phyloP scores from a whole-genome alignment of 2,888 invertebrate species.

The Endotricha flammealis region DNA sequence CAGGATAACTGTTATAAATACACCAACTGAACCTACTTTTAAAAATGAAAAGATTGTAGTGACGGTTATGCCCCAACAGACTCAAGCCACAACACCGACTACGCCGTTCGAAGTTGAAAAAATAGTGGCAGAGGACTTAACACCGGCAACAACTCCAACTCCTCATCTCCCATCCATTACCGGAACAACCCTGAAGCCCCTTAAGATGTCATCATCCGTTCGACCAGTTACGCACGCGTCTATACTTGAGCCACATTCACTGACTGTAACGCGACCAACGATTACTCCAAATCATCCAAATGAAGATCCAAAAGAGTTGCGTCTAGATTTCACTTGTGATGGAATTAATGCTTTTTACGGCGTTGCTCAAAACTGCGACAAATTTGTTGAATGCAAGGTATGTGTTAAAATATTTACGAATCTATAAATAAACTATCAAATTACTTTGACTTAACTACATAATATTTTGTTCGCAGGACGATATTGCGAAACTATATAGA shows the following conservation, averaged over 20 bases:
- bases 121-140: no score
- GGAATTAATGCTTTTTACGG: slow-evolving; percentile 41
- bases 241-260: not conserved
- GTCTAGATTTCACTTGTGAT: slow-evolving; percentile 22
- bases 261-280: not conserved
- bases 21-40: no score
- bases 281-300: no score
- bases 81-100: not conserved
- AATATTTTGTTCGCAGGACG: slow-evolving; percentile 56
- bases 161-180: no score
- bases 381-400: slow-evolving; percentile 80
- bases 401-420: slow-evolving; percentile 18
- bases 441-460: no score
- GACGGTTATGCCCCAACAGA: no score
- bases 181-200: no score
- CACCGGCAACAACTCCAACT: not conserved
- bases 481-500: slow-evolving; percentile 79
- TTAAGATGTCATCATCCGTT: no score
- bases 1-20: no score
- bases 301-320: not conserved
- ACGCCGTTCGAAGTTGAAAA: no score
- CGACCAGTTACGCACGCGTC: not conserved
- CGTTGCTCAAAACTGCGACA: slow-evolving; percentile 81
- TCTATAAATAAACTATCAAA: no score
- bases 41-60: no score